A percentile compares a stretch with the other conserved stretches of the same genome.
These are phyloP conservation scores for Stenopsyche tienmushanensis DNA, from an alignment of 1,140 invertebrate genomes.

Conservation along the genomic window DNA sequence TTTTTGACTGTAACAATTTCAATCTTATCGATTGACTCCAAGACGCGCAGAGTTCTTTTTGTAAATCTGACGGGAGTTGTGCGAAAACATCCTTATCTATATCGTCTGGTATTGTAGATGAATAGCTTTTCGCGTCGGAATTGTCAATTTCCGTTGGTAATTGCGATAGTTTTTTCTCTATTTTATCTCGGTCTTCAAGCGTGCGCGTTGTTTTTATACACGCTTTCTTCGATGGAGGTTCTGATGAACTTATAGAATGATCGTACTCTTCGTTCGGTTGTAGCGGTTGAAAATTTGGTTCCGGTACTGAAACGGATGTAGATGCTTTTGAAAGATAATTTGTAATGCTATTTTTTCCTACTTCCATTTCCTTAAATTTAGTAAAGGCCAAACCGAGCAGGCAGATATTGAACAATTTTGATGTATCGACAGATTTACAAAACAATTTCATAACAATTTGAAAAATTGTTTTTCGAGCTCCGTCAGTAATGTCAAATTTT, in stretches of 20 bases:
- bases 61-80: slow-evolving; percentile 61
- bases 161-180: slow-evolving; percentile 48
- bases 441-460: slow-evolving; percentile 73
- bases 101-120: slow-evolving; percentile 51
- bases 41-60: slow-evolving; percentile 62
- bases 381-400: slow-evolving; percentile 75
- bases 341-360: slow-evolving; percentile 64
- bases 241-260: slow-evolving; percentile 60
- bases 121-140: slow-evolving; percentile 9
- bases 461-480: slow-evolving; percentile 65
- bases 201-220: slow-evolving; percentile 57
- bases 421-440: slow-evolving; percentile 68
- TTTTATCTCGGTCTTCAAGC: slow-evolving; percentile 64
- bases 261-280: slow-evolving; percentile 59
- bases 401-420: slow-evolving; percentile 75
- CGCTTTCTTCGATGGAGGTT: slow-evolving; percentile 69
- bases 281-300: too few relatives aligned
- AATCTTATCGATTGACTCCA: too few relatives aligned
- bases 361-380: slow-evolving; percentile 71
- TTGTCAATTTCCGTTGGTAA: slow-evolving; percentile 42
- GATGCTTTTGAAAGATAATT: slow-evolving; percentile 67
- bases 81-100: slow-evolving; percentile 63
- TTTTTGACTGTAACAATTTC: too few relatives aligned
- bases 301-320: too few relatives aligned
- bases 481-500: slow-evolving; percentile 54